Percentiles rank a stretch among this genome's conserved stretches.
These are phyloP conservation scores for Orestias chungarensis DNA, from an alignment of 2,797 vertebrate genomes.

Conservation along the genomic window DNA sequence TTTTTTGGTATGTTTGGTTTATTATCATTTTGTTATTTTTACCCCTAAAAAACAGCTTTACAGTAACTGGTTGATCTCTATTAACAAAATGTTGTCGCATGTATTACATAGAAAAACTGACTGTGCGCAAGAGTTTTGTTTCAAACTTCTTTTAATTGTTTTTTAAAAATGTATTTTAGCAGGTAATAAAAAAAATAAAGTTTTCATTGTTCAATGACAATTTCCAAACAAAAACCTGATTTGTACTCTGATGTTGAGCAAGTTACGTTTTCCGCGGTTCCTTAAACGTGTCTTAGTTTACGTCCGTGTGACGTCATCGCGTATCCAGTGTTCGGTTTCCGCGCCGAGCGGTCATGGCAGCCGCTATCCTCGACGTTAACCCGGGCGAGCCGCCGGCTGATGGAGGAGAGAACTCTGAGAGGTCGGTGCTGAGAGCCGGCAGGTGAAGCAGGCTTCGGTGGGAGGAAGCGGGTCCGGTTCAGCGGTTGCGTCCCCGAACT, in stretches of 20 bases:
- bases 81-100: neutral
- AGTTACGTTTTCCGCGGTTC: neutral
- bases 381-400: conserved; percentile 39
- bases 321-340: conserved; percentile 55
- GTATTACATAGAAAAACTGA: neutral
- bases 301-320: conserved; percentile 49
- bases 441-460: conserved; percentile 66
- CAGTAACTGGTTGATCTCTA: neutral
- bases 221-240: neutral
- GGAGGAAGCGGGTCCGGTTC: rapidly evolving
- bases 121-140: neutral
- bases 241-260: neutral
- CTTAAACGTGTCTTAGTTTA: neutral
- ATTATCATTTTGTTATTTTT: neutral
- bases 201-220: neutral
- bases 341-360: conserved; percentile 71
- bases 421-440: conserved; percentile 66
- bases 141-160: neutral
- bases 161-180: neutral
- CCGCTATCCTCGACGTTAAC: conserved; percentile 41
- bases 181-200: neutral
- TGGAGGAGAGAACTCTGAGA: conserved; percentile 55
- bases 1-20: neutral
- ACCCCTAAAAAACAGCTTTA: no score
- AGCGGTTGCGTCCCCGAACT: neutral